phyloP scores from a whole-genome alignment of 2,888 invertebrate species.

The Lampropteryx suffumata region DNA sequence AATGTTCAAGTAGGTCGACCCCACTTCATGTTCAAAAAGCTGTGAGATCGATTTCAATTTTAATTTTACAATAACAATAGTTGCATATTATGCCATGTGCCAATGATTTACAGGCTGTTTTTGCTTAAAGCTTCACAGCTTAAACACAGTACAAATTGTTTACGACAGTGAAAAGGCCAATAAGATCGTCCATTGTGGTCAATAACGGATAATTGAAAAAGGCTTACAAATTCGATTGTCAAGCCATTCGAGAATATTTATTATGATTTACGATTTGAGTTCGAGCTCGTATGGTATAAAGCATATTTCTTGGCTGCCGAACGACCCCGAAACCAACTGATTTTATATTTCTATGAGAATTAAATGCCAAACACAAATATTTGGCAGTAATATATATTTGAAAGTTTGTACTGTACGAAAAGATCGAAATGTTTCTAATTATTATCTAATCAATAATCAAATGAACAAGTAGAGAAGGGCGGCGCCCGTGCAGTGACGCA shows the following conservation, averaged over 20 bases:
- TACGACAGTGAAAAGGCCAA: constrained; percentile 70
- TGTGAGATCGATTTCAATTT: constrained; percentile 48
- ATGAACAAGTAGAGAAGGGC: constrained; percentile 8
- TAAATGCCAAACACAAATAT: not conserved
- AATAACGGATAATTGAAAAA: constrained; percentile 80
- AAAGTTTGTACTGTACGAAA: not conserved
- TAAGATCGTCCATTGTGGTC: constrained; percentile 74
- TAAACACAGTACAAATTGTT: constrained; percentile 62
- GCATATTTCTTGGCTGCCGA: constrained; percentile 37
- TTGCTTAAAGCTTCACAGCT: constrained; percentile 36
- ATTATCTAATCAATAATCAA: constrained; percentile 7
- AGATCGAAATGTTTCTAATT: not conserved
- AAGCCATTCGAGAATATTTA: constrained; percentile 63
- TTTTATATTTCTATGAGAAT: constrained; percentile 2
- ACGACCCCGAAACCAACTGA: constrained; percentile 31
- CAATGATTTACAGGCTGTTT: constrained; percentile 42
- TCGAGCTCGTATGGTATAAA: constrained; percentile 47
- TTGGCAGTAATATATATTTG: not conserved
- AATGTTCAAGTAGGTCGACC: constrained; percentile 64
- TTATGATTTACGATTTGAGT: constrained; percentile 68
- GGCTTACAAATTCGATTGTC: constrained; percentile 77
- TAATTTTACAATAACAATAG: constrained; percentile 24
- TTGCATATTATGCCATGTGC: constrained; percentile 34
- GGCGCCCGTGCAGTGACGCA: constrained; percentile 52
- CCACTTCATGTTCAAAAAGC: constrained; percentile 50